Evolutionary conservation across 2,797 vertebrate genomes (phyloP).

Genomic region (Petrocephalus sullivani): DNA sequence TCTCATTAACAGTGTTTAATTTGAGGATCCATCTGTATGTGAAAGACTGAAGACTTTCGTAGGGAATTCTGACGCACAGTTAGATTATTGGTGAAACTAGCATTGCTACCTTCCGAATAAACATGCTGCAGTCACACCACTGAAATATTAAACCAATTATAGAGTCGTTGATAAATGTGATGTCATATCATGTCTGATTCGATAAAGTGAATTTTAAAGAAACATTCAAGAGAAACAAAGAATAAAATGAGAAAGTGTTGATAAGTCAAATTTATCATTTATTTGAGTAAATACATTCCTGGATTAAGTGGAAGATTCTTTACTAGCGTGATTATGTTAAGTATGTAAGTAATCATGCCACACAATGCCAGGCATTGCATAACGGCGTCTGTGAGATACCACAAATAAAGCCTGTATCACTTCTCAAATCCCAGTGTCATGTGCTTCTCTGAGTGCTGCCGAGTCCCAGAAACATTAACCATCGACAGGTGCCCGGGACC

Average conservation of each 20-base stretch:
- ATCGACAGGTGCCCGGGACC: background rate
- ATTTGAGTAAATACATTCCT: background rate
- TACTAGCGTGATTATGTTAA: background rate
- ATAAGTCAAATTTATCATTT: background rate
- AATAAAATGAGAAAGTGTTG: background rate
- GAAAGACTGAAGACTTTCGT: background rate
- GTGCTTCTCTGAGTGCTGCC: background rate
- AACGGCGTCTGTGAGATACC: background rate
- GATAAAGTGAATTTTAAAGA: background rate
- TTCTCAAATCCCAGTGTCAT: background rate
- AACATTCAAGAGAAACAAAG: background rate
- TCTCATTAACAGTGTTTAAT: background rate
- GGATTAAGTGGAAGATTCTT: background rate
- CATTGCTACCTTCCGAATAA: background rate
- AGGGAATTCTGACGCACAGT: background rate
- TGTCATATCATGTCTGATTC: background rate
- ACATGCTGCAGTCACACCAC: background rate
- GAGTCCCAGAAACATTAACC: background rate
- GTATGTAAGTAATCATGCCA: background rate
- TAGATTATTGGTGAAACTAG: background rate
- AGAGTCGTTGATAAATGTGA: background rate
- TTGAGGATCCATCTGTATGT: background rate
- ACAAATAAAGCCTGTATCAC: background rate
- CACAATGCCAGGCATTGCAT: background rate
- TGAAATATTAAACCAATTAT: background rate